Evolutionary conservation across 2,797 vertebrate genomes (phyloP), one percentile per base, ranked within the genome.

Genomic region (Crocidura indochinensis): DNA sequence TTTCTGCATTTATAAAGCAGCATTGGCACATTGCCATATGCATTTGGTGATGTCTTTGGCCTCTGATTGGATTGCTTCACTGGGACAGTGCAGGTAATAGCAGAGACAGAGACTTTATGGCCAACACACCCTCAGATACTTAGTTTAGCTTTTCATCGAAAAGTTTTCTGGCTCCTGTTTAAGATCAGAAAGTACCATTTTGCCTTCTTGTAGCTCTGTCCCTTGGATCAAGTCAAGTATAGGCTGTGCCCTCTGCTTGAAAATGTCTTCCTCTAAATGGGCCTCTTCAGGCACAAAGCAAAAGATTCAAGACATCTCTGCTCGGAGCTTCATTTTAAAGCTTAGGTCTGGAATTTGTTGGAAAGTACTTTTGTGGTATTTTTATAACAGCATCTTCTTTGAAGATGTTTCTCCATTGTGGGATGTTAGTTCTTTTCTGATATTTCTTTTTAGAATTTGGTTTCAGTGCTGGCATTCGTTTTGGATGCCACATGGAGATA

Each of bases 311-410:
- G 82, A 68, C 76, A 84, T 93, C 75, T 94, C 88, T 91, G 87
- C 94, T 93, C 96, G 93, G 91, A 96, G 91, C 88, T 83, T 97
- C 95, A 95, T 96, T 95, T 96, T 96, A 97, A 97, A 98, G 93
- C 95, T 97, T 96, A 96, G 97, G 94, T 96, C 97, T 97, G 97
- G 97, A 97, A 97, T 96, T 96, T 92, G 84, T 94, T 96, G 96
- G 95, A 96, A 96, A 69, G 51, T 94, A 94, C 96, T 98, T 96
- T 91, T 97, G 95, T 94, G 96, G 95, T 98, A 96, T 95, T 97
- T 98, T 98, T 98, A 95, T 95, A 97, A 97, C 97, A 96, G 93
- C 94, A 95, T 96, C 96, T 96, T 97, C 96, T 97, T 97, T 97
- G 96, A 97, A 97, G 96, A 96, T 96, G 96, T 94, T 97, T 97